Base-by-base conservation (phyloP, 2,888 invertebrate genomes). In the Beris morrisii region DNA sequence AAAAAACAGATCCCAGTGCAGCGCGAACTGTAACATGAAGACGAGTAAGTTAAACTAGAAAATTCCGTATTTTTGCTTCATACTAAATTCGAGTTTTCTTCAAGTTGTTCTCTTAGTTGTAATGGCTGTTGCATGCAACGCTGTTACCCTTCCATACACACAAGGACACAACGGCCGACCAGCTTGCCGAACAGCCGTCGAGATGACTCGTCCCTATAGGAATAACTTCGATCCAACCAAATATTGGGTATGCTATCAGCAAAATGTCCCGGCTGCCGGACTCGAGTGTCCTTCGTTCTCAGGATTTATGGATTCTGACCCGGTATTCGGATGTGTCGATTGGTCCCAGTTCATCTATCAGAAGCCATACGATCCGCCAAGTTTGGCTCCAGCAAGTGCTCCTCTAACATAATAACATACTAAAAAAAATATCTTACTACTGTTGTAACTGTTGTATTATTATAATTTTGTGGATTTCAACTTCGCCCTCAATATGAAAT, bases 91-190 rank as follows among this genome's bases (percentile, higher is more conserved):
- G 22, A 22, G 38, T 38, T 38, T 38, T 38, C 9, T 7, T 38
- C 5, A 7, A 38, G 38, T 52, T 4, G 15, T 56, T 22, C 9
- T 50, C 11, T 12, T 61, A n/a, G 15, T n/a, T 15, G 30, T n/a
- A 3, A 12, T 50, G n/a, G 5, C 32, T 52, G 43, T 22, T 11
- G 28, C 31, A 1, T 15, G 50, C 30, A 9, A 22, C 7, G 52
- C 38, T 50, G 52, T 43, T 7, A 43, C 32, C 12, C 38, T 12
- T 52, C 28, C 12, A 11, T 63, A 63, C 30, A 64, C 64, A 5
- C 44, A 28, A 45, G 64, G 64, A 12, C 64, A 64, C 28, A 54
- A 64, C 53, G 64, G 64, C 13, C 64, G 54, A 22, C 64, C 64
- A 7, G 64, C 44, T 13, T 64, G 64, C 13, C 28, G 15, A 45